Base-by-base conservation (phyloP, 92 coral and sea anemone species). In the Palythoa caribaeorum region DNA sequence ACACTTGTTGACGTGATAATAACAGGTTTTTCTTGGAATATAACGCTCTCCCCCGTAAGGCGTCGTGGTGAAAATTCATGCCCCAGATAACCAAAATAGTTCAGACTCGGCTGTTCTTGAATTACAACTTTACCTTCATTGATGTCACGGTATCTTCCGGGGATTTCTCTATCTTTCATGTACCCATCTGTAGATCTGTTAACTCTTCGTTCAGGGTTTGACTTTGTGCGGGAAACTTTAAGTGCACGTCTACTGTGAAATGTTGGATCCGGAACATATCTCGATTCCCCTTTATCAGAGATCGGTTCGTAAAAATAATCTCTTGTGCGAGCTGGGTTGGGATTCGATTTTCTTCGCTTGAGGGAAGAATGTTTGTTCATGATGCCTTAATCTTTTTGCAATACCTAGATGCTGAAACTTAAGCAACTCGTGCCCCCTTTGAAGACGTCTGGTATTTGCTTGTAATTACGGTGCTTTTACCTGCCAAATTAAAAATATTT, bases 1-100 rank as follows among this genome's bases (percentile, higher is more conserved):
- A 95, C 90, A 37, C 93, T 91, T 1, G 98, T 93, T n/a, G 94
- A 83, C 6, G 98, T 95, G 15, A 95, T 84, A 15, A 95, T 93
- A 0, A 95, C 96, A 5, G 96, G 94, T 28, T 92, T 90, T 17
- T 91, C 93, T 14, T 88, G 36, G 1, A 89, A 86, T 16, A 71
- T 90, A 28, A 87, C 85, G 13, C 89, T 71, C 2, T 69, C 91
- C 37, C 39, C 6, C 0, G 5, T 47, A n/a, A 2, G 14, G 86
- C 16, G 11, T 50, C 75, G 39, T n/a, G 66, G 75, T n/a, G 76
- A 76, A 44, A 38, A 47, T 55, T 60, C 59, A 2, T 55, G 85
- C 73, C 85, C 86, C 1, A 95, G 80, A 77, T 95, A 95, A 0
- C 94, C 94, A 66, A 95, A 95, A 81, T 95, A 95, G 16, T 92